These are phyloP conservation scores for Luffia ferchaultella DNA, from an alignment of 2,888 invertebrate genomes.

Conservation along the genomic window DNA sequence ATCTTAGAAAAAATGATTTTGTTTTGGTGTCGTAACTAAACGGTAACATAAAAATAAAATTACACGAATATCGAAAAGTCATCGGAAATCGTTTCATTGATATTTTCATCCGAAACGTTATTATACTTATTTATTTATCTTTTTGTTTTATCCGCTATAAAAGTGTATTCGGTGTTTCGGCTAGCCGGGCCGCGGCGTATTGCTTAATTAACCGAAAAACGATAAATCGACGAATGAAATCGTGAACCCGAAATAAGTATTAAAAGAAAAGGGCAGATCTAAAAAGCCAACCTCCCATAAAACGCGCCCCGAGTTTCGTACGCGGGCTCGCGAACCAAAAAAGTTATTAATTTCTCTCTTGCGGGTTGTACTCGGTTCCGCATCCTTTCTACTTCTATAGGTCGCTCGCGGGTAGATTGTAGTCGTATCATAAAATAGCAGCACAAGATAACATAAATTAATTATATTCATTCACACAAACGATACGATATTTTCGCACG, in stretches of 20 bases:
- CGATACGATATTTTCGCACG: background rate
- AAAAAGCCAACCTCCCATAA: conserved; percentile 54
- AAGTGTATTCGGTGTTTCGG: background rate
- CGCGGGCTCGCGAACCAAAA: conserved; percentile 29
- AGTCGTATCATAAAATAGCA: no score
- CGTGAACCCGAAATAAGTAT: conserved; percentile 41
- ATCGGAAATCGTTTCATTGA: no score
- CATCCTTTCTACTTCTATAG: background rate
- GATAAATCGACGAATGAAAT: conserved; percentile 45
- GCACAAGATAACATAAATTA: no score
- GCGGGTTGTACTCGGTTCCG: background rate
- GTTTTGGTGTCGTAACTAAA: no score
- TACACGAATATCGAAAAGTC: no score
- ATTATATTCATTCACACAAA: background rate
- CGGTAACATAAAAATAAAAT: no score
- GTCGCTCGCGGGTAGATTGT: background rate
- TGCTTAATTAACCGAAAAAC: conserved; percentile 33
- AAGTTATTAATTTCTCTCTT: conserved; percentile 52
- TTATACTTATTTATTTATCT: background rate
- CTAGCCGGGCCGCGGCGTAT: conserved; percentile 15
- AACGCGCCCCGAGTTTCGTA: conserved; percentile 42
- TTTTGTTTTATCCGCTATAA: background rate
- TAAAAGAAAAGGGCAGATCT: conserved; percentile 51
- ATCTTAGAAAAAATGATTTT: no score
- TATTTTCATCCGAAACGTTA: no score